These are phyloP conservation scores for Bibio marci DNA, from an alignment of 2,888 invertebrate genomes.

Conservation along the genomic window DNA sequence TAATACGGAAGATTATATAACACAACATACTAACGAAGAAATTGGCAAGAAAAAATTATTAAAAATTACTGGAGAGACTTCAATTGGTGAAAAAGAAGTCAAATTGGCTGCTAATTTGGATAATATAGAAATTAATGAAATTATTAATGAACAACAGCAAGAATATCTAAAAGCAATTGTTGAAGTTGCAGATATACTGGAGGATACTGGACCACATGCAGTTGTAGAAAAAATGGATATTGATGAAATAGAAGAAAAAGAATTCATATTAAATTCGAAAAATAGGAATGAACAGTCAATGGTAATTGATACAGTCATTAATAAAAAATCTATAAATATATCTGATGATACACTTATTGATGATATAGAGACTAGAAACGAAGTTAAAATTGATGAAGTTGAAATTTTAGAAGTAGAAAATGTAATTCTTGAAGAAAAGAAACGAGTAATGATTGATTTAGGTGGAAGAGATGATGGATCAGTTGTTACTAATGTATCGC, in stretches of 20 bases:
- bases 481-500: neutral
- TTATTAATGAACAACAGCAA: neutral
- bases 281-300: too few relatives aligned
- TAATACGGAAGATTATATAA: neutral
- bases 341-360: neutral
- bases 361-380: too few relatives aligned
- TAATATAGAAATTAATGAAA: neutral
- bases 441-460: too few relatives aligned
- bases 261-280: too few relatives aligned
- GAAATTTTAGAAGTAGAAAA: neutral
- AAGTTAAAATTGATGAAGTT: too few relatives aligned
- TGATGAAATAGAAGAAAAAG: neutral
- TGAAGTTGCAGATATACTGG: neutral
- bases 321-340: too few relatives aligned
- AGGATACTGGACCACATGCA: neutral
- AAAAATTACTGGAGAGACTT: conserved; percentile 3
- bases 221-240: neutral
- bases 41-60: conserved; percentile 1
- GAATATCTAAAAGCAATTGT: neutral
- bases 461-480: too few relatives aligned
- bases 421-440: too few relatives aligned
- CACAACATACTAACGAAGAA: conserved; percentile 1
- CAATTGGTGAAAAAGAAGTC: conserved; percentile 2
- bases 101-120: neutral
- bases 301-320: too few relatives aligned